phyloP scores from a whole-genome alignment of 1,140 invertebrate genomes.

The Drosophila murphyi region DNA sequence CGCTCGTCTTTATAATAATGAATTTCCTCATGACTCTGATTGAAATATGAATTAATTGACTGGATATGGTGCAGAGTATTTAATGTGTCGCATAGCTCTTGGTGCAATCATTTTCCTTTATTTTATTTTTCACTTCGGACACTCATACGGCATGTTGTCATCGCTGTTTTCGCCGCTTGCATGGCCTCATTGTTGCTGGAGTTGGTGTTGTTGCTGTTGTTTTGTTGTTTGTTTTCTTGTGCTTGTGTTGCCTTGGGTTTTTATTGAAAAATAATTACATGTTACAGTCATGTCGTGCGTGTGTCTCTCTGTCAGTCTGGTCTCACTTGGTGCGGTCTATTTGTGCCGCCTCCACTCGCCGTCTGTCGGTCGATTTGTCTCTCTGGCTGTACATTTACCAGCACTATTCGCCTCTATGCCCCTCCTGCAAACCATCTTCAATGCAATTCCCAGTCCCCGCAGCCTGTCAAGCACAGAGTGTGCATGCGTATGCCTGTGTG shows the following conservation, averaged over 20 bases:
- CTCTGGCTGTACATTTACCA: constrained; percentile 27
- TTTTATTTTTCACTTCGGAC: constrained; percentile 59
- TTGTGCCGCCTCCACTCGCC: constrained; percentile 57
- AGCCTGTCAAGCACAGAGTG: constrained; percentile 68
- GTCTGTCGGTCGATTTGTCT: constrained; percentile 22
- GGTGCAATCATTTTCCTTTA: constrained; percentile 19
- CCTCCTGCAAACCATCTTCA: constrained; percentile 5
- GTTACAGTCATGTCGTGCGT: constrained; percentile 82
- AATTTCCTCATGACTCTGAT: no score
- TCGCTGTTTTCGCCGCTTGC: constrained; percentile 49
- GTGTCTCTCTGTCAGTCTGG: constrained; percentile 55
- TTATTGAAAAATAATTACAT: constrained; percentile 84
- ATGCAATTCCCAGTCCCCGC: constrained; percentile 41
- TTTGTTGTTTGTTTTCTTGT: constrained; percentile 40
- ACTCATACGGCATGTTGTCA: constrained; percentile 77
- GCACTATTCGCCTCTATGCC: background rate
- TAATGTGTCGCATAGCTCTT: constrained; percentile 7
- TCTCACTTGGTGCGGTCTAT: constrained; percentile 70
- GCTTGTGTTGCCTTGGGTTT: constrained; percentile 73
- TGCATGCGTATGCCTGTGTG: constrained; percentile 29
- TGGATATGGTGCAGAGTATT: constrained; percentile 3
- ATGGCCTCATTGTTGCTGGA: constrained; percentile 19
- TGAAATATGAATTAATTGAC: no score
- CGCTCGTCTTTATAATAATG: no score
- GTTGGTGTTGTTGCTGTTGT: constrained; percentile 33